Evolutionary conservation across 1,140 invertebrate genomes (phyloP).

Genomic region (Diploscapter pachys): DNA sequence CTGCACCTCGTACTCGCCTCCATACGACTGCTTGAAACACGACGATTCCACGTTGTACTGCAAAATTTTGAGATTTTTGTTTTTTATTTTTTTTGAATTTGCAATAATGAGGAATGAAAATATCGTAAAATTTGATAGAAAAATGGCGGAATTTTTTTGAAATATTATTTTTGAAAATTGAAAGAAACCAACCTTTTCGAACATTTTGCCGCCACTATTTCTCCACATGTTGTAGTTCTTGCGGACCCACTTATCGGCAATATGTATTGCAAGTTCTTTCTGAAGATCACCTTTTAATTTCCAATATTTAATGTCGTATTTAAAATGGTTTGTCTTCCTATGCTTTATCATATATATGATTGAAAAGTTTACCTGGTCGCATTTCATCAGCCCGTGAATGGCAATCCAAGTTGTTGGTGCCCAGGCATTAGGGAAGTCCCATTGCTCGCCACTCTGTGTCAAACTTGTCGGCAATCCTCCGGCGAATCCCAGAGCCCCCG

Average conservation of each 20-base stretch:
- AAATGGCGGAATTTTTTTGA: too few relatives aligned
- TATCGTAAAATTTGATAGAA: neutral
- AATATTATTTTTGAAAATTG: too few relatives aligned
- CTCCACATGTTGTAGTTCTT: slow-evolving; percentile 76
- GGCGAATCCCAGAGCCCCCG: slow-evolving; percentile 44
- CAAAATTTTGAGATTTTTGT: neutral
- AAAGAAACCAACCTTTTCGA: slow-evolving; percentile 74
- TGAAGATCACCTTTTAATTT: too few relatives aligned
- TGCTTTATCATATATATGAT: too few relatives aligned
- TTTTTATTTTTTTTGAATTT: too few relatives aligned
- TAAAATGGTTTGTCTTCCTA: too few relatives aligned
- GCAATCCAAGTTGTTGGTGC: slow-evolving; percentile 78
- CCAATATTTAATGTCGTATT: too few relatives aligned
- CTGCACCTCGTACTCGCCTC: slow-evolving; percentile 64
- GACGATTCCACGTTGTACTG: slow-evolving; percentile 47
- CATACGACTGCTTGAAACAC: slow-evolving; percentile 40
- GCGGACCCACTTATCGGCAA: slow-evolving; percentile 75
- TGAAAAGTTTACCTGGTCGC: slow-evolving; percentile 62
- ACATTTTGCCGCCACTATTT: slow-evolving; percentile 72
- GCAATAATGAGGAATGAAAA: neutral
- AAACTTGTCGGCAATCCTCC: slow-evolving; percentile 77
- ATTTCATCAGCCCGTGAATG: slow-evolving; percentile 69
- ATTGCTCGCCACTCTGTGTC: slow-evolving; percentile 74
- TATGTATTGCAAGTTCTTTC: slow-evolving; percentile 68
- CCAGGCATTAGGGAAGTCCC: slow-evolving; percentile 92